Evolutionary conservation across 1,140 invertebrate genomes (phyloP).

Genomic region (Zeugodacus cucurbitae): DNA sequence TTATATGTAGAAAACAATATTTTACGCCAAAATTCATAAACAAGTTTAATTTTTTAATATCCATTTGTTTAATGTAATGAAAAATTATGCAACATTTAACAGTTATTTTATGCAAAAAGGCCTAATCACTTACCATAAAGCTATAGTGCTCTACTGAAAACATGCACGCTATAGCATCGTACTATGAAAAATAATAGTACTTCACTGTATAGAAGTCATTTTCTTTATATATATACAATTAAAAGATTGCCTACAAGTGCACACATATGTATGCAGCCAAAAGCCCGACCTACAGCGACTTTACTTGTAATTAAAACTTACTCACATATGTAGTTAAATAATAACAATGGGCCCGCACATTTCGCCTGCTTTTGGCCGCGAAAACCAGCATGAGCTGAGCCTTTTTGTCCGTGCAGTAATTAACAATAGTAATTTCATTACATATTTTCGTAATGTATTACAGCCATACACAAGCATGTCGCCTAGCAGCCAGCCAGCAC

Average conservation of each 20-base stretch:
- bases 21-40: too few relatives aligned
- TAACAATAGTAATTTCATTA: conserved; percentile 35
- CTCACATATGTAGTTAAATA: background rate
- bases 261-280: background rate
- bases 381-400: background rate
- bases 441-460: background rate
- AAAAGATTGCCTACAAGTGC: background rate
- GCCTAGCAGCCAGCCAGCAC: background rate
- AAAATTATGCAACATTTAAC: too few relatives aligned
- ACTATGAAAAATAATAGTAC: background rate
- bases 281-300: background rate
- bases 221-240: background rate
- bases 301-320: conserved; percentile 11
- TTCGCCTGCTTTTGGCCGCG: background rate
- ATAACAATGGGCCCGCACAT: background rate
- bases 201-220: background rate
- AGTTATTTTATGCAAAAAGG: too few relatives aligned
- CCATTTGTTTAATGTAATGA: too few relatives aligned
- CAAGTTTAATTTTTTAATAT: too few relatives aligned
- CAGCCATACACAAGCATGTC: background rate
- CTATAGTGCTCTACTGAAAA: too few relatives aligned
- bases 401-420: background rate
- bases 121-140: too few relatives aligned
- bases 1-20: too few relatives aligned
- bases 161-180: too few relatives aligned